Base-by-base conservation (phyloP, 2,888 invertebrate species). In the Tryphoninae sp. region DNA sequence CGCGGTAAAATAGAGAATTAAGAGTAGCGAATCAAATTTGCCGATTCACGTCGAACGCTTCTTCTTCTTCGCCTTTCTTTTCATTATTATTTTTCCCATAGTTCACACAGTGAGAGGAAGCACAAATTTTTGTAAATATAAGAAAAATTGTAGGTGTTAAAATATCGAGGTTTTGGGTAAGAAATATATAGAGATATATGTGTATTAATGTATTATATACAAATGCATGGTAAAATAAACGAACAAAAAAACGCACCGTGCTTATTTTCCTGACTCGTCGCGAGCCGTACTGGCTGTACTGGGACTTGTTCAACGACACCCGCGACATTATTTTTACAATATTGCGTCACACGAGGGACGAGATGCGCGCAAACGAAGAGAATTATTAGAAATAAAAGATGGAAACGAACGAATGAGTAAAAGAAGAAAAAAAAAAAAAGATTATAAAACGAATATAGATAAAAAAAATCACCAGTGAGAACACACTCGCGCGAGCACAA, bases 241-340 rank as follows among this genome's bases (percentile, higher is more conserved):
- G 62, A 69, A 74, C 45, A 74, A 69, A 40, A 88, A 78, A 68
- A 90, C 91, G 84, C 89, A 92, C 92, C 92, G 92, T 90, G 84
- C 92, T 92, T 86, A 92, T 92, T 87, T 92, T 92, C 83, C 92
- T 89, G 82, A 91, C 90, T 86, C 91, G 90, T 83, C 91, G 90
- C 84, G 91, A 91, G 89, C 91, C 91, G 88, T 91, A 91, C 87
- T 89, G 90, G 87, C 90, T 89, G 87, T 89, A 89, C 88, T 91
- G 91, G 83, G 92, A 91, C 88, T 92, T 92, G 90, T 90, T 92
- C 86, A 92, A 90, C 86, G 92, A 91, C 85, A 90, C 91, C 84
- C 91, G 90, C 89, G 92, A 92, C 92, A 92, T 91, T 89, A 86
- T 90, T 74, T 62, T 51, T 53, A 58, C 33, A 53, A 72, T 68